Evolutionary conservation across 2,113 vertebrate species (phyloP).

Genomic region (Phalacrocorax pelagicus): DNA sequence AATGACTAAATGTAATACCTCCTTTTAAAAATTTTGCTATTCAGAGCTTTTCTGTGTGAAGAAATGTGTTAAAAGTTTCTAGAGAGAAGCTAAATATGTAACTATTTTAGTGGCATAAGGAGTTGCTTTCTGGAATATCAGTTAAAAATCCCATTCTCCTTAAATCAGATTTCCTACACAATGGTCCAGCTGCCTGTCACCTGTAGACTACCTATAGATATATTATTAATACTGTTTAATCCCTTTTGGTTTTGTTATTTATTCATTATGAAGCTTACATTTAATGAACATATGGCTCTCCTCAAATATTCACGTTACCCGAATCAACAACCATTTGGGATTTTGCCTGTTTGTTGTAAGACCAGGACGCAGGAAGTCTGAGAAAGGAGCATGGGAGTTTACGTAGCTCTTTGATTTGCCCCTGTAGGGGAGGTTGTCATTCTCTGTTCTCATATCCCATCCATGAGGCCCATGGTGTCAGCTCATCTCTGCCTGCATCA

Average conservation of each 20-base stretch:
- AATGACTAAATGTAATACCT: accelerated
- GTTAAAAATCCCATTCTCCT: background rate
- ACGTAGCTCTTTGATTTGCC: accelerated
- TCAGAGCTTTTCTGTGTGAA: background rate
- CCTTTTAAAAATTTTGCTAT: background rate
- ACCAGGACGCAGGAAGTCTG: accelerated
- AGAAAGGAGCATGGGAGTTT: background rate
- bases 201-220: background rate
- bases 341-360: background rate
- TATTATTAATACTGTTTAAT: background rate
- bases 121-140: background rate
- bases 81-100: background rate
- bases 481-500: background rate
- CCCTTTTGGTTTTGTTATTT: background rate
- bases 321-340: background rate
- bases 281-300: background rate
- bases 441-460: background rate
- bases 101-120: background rate
- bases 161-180: background rate
- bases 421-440: background rate
- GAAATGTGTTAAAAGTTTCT: background rate
- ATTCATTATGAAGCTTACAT: background rate
- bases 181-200: background rate
- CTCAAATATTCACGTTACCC: background rate
- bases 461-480: accelerated